A percentile compares a stretch with the other conserved stretches of the same genome.
These are phyloP conservation scores for Apogon hyalosoma DNA, from an alignment of 2,797 vertebrate species.

Conservation along the genomic window DNA sequence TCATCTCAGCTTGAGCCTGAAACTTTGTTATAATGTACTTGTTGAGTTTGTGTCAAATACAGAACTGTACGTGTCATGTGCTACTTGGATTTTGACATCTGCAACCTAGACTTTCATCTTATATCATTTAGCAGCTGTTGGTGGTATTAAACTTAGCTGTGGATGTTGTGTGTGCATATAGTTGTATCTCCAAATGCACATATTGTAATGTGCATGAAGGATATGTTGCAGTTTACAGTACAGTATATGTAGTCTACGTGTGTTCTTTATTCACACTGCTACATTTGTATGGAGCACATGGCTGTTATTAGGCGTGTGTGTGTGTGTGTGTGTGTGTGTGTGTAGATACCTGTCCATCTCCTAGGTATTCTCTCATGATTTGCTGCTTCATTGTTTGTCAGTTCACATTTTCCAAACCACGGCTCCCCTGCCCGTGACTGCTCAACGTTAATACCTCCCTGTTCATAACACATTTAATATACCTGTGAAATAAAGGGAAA, in stretches of 20 bases:
- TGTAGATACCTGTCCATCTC: slow-evolving; percentile 28
- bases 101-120: no score
- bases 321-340: slow-evolving; percentile 10
- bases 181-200: no score
- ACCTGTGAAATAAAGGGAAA: slow-evolving; percentile 21
- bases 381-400: slow-evolving; percentile 34
- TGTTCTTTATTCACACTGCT: background rate
- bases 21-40: slow-evolving; percentile 12
- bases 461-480: slow-evolving; percentile 30
- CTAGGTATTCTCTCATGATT: slow-evolving; percentile 39
- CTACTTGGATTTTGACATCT: no score
- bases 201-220: background rate
- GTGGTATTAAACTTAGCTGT: no score
- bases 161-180: no score
- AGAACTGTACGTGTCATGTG: background rate
- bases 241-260: background rate
- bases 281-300: slow-evolving; percentile 10
- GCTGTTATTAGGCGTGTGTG: slow-evolving; percentile 23
- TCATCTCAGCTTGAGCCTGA: slow-evolving; percentile 6
- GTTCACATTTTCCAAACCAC: slow-evolving; percentile 37
- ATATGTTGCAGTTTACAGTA: slow-evolving; percentile 10
- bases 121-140: no score
- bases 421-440: slow-evolving; percentile 18
- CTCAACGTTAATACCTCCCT: slow-evolving; percentile 32
- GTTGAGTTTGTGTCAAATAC: slow-evolving; percentile 15